phyloP scores from a whole-genome alignment of 2,797 vertebrate genomes.

The Brotula barbata region DNA sequence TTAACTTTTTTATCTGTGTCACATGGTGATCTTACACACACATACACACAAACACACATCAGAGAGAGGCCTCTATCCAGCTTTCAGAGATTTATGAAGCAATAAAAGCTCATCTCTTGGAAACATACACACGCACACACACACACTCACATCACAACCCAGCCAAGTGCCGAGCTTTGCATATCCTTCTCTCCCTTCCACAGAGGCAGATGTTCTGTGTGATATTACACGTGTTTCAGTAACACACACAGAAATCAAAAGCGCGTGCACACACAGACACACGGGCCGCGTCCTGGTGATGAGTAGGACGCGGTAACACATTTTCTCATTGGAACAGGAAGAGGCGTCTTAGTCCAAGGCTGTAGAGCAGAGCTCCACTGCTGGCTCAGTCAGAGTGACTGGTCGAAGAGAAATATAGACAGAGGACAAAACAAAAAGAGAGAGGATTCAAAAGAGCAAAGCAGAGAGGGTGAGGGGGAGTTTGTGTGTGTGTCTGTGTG shows the following conservation, averaged over 20 bases:
- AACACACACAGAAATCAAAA: conserved; percentile 41
- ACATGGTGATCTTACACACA: background rate
- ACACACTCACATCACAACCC: conserved; percentile 35
- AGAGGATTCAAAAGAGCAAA: conserved; percentile 15
- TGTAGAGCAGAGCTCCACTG: conserved; percentile 53
- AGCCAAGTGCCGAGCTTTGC: conserved; percentile 62
- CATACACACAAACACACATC: conserved; percentile 1
- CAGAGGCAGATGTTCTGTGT: conserved; percentile 74
- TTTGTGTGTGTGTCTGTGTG: background rate
- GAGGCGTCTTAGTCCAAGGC: conserved; percentile 55
- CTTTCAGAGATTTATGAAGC: conserved; percentile 65
- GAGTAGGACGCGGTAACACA: conserved; percentile 48
- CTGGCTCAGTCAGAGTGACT: conserved; percentile 49
- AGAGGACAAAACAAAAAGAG: conserved; percentile 49
- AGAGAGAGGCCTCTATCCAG: conserved; percentile 2
- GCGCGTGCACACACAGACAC: conserved; percentile 3
- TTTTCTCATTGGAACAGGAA: conserved; percentile 60
- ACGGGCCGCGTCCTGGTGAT: conserved; percentile 23
- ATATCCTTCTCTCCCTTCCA: conserved; percentile 42
- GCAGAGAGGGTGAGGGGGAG: background rate
- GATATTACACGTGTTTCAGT: conserved; percentile 73
- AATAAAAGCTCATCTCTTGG: conserved; percentile 65
- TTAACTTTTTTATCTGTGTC: background rate
- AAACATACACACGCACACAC: conserved; percentile 25
- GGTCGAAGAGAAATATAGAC: conserved; percentile 36